Conservation (phyloP, 2,797 vertebrate genomes). For the Cryptoprocta ferox region DNA sequence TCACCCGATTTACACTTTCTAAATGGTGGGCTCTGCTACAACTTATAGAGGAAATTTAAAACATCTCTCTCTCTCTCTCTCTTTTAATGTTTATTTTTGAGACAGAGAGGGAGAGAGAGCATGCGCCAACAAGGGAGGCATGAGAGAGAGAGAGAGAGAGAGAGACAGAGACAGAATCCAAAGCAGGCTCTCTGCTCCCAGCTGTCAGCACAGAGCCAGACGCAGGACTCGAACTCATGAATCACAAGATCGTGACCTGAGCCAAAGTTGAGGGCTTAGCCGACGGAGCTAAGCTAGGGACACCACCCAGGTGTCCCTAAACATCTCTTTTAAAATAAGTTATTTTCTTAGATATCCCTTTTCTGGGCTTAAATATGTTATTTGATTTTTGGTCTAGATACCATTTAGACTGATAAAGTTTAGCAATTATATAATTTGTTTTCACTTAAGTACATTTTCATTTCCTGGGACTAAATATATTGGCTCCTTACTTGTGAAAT, state of each 20-base stretch:
- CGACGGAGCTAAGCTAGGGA: no score
- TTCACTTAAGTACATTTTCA: slow-evolving; percentile 30
- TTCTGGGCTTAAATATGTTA: not conserved
- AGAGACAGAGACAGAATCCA: no score
- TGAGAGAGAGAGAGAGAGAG: no score
- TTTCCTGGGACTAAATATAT: slow-evolving; percentile 22
- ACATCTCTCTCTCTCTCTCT: not conserved
- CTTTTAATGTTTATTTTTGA: no score
- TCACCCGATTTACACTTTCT: not conserved
- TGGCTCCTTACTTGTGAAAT: not conserved
- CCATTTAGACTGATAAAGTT: not conserved
- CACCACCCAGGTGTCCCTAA: not conserved
- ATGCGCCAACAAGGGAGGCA: no score
- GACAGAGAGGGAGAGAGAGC: no score
- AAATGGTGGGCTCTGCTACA: not conserved
- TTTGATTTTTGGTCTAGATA: slow-evolving; percentile 21
- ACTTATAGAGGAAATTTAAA: not conserved
- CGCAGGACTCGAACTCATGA: no score
- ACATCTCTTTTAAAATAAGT: not conserved
- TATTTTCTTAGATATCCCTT: not conserved
- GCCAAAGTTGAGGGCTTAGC: no score
- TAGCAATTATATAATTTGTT: slow-evolving; percentile 18
- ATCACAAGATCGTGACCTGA: no score
- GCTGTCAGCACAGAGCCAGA: no score
- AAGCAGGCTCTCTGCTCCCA: no score